A percentile compares a stretch with the other conserved stretches of the same genome.
These are phyloP conservation scores for Drepanosiphum platanoidis DNA, from an alignment of 2,888 invertebrate species.

Conservation along the genomic window DNA sequence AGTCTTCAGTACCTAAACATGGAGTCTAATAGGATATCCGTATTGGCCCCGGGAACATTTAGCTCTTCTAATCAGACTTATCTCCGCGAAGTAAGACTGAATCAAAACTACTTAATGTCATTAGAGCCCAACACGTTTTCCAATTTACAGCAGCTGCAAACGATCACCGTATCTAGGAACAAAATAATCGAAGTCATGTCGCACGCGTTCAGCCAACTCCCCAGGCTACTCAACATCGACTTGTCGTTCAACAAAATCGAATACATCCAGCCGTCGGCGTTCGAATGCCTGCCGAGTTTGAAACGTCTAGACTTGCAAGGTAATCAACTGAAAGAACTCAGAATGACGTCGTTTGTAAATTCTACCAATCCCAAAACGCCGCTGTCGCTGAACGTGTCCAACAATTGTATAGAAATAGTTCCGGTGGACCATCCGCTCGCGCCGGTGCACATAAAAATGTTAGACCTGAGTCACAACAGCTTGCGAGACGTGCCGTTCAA, in stretches of 20 bases:
- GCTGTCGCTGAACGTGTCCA: conserved; percentile 80
- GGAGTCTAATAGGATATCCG: conserved; percentile 83
- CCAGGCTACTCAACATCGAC: conserved; percentile 82
- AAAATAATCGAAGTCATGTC: conserved; percentile 77
- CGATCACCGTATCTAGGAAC: conserved; percentile 82
- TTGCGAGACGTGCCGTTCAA: conserved; percentile 73
- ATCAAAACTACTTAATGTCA: conserved; percentile 80
- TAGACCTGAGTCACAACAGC: conserved; percentile 79
- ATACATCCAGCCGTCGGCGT: conserved; percentile 78
- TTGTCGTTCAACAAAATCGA: conserved; percentile 83
- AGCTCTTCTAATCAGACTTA: conserved; percentile 77
- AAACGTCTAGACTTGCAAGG: conserved; percentile 83
- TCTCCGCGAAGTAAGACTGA: conserved; percentile 81
- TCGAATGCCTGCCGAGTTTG: conserved; percentile 80
- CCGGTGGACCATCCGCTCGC: conserved; percentile 68
- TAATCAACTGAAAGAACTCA: conserved; percentile 78
- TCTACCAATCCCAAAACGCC: conserved; percentile 75
- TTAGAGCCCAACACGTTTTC: conserved; percentile 78
- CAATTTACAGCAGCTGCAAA: conserved; percentile 78
- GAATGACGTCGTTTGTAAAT: conserved; percentile 76
- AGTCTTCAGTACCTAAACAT: conserved; percentile 84
- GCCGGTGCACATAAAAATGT: conserved; percentile 73
- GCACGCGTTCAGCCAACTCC: conserved; percentile 80
- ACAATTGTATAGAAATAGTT: conserved; percentile 73
- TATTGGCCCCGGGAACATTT: conserved; percentile 77